These are phyloP conservation scores for Spizaetus ornatus DNA, from an alignment of 2,113 vertebrate genomes.

Conservation along the genomic window DNA sequence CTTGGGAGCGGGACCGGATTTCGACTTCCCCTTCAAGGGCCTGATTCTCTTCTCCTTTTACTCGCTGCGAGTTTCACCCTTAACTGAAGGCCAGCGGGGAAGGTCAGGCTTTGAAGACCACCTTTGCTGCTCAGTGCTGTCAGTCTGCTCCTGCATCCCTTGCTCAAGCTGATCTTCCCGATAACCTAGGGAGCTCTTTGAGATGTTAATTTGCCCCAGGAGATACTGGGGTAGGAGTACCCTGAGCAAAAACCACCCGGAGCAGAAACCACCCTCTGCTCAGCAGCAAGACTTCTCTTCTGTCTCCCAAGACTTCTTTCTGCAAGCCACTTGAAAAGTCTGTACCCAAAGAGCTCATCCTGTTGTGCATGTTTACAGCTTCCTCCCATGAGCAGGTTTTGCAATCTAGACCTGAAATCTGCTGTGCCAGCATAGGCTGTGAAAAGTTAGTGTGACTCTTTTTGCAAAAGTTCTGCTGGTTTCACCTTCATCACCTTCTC, in stretches of 20 bases:
- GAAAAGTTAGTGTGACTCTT: background rate
- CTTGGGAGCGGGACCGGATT: background rate
- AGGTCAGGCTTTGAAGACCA: background rate
- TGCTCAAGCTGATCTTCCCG: background rate
- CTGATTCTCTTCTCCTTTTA: background rate
- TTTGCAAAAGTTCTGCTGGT: background rate
- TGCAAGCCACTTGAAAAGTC: background rate
- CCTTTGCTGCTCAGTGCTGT: background rate
- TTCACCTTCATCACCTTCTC: background rate
- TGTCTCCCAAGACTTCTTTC: background rate
- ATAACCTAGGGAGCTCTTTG: background rate
- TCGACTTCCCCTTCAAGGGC: background rate
- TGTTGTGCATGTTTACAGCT: background rate
- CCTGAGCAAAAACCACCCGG: background rate
- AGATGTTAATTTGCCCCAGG: background rate
- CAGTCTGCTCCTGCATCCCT: accelerated
- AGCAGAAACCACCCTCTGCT: background rate
- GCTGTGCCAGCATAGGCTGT: background rate
- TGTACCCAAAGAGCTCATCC: background rate
- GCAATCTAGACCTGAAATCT: background rate
- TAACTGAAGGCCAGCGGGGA: background rate
- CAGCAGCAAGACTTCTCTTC: background rate
- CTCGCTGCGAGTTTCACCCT: background rate
- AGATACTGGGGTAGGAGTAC: background rate
- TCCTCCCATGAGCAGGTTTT: background rate